These are phyloP conservation scores for Aspidiotus rigidus DNA, from an alignment of 2,888 invertebrate species.

Conservation along the genomic window DNA sequence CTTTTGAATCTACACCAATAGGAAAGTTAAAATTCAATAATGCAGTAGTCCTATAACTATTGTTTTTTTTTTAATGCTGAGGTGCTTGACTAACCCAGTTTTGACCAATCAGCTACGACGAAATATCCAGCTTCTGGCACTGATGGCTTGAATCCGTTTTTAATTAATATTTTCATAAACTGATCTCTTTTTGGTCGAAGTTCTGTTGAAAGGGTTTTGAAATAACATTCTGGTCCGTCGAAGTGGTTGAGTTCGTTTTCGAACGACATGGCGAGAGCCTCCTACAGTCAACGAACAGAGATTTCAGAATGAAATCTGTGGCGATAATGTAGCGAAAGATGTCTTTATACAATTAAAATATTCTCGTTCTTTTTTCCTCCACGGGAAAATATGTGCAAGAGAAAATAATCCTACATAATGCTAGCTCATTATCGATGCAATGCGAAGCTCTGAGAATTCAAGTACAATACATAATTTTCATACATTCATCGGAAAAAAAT, in stretches of 20 bases:
- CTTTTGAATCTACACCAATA: conserved; percentile 49
- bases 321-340: neutral
- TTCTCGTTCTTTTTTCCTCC: too few relatives aligned
- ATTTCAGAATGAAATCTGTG: conserved; percentile 36
- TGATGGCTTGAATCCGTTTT: conserved; percentile 80
- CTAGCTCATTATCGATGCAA: too few relatives aligned
- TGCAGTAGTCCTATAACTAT: too few relatives aligned
- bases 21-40: too few relatives aligned
- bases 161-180: conserved; percentile 61
- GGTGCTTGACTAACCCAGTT: conserved; percentile 35
- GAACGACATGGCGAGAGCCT: conserved; percentile 82
- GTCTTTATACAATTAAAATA: neutral
- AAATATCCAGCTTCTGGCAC: conserved; percentile 97
- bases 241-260: conserved; percentile 69
- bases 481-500: too few relatives aligned
- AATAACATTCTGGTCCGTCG: conserved; percentile 70
- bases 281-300: conserved; percentile 48
- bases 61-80: neutral
- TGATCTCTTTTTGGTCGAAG: conserved; percentile 68
- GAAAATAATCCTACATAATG: too few relatives aligned
- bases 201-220: conserved; percentile 63
- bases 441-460: too few relatives aligned
- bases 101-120: conserved; percentile 73
- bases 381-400: too few relatives aligned
- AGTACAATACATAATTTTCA: too few relatives aligned